Evolutionary conservation across 2,113 vertebrate genomes (phyloP).

Genomic region (Gyps fulvus): DNA sequence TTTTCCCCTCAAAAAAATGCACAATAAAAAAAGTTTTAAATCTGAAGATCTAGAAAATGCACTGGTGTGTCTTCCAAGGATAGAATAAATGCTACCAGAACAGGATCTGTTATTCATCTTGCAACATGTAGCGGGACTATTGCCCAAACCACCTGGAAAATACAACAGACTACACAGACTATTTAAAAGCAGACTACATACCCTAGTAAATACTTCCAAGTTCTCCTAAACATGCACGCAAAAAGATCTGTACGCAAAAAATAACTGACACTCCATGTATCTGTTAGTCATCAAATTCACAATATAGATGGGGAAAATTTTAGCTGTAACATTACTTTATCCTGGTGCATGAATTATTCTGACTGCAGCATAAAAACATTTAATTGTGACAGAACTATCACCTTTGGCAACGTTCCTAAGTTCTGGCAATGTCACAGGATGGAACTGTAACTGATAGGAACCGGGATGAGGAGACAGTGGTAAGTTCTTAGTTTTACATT

Average conservation of each 20-base stretch:
- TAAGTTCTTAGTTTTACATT: background rate
- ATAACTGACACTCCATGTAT: background rate
- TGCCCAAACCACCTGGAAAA: background rate
- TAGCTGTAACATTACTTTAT: background rate
- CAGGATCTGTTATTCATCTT: background rate
- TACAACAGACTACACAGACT: background rate
- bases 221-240: background rate
- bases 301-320: background rate
- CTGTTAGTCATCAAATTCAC: background rate
- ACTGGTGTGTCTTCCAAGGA: background rate
- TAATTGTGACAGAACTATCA: background rate
- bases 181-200: background rate
- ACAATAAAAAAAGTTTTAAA: background rate
- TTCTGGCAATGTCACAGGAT: background rate
- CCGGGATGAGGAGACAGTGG: background rate
- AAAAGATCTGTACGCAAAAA: background rate
- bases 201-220: background rate
- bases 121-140: background rate
- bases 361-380: background rate
- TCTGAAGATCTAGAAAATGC: background rate
- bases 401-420: background rate
- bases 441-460: background rate
- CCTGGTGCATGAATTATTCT: background rate
- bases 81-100: background rate
- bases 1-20: background rate